phyloP scores from a whole-genome alignment of 2,797 vertebrate species.

The Aeoliscus strigatus region DNA sequence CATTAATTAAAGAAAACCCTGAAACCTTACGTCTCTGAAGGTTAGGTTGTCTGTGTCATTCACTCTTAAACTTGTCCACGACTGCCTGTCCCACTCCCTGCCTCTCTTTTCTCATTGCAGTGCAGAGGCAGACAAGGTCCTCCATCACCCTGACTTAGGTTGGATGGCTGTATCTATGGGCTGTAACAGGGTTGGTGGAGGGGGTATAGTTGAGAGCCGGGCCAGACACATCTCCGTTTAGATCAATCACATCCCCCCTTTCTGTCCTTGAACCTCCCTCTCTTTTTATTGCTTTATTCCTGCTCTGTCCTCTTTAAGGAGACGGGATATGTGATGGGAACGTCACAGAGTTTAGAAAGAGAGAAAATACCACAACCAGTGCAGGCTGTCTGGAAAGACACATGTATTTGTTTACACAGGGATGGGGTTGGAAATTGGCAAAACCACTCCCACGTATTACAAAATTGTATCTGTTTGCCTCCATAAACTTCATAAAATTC shows the following conservation, averaged over 20 bases:
- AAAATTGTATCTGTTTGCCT: too few species aligned
- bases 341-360: slow-evolving; percentile 41
- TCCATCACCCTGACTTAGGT: slow-evolving; percentile 72
- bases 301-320: slow-evolving; percentile 60
- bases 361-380: slow-evolving; percentile 20
- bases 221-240: slow-evolving; percentile 72
- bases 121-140: slow-evolving; percentile 63
- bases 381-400: slow-evolving; percentile 12
- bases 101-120: slow-evolving; percentile 52
- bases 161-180: slow-evolving; percentile 68
- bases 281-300: slow-evolving; percentile 42
- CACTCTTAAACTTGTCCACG: slow-evolving; percentile 44
- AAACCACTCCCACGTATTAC: too few species aligned
- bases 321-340: slow-evolving; percentile 48
- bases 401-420: slow-evolving; percentile 9
- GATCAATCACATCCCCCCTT: slow-evolving; percentile 73
- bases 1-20: too few species aligned
- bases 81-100: slow-evolving; percentile 39
- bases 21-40: slow-evolving; percentile 28
- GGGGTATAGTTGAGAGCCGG: slow-evolving; percentile 53
- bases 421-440: slow-evolving; percentile 13
- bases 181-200: slow-evolving; percentile 50
- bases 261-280: slow-evolving; percentile 68
- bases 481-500: too few species aligned
- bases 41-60: slow-evolving; percentile 28